Evolutionary conservation across 2,797 vertebrate species (phyloP), one percentile per base, ranked within the genome.

Genomic region (Ispidina picta): DNA sequence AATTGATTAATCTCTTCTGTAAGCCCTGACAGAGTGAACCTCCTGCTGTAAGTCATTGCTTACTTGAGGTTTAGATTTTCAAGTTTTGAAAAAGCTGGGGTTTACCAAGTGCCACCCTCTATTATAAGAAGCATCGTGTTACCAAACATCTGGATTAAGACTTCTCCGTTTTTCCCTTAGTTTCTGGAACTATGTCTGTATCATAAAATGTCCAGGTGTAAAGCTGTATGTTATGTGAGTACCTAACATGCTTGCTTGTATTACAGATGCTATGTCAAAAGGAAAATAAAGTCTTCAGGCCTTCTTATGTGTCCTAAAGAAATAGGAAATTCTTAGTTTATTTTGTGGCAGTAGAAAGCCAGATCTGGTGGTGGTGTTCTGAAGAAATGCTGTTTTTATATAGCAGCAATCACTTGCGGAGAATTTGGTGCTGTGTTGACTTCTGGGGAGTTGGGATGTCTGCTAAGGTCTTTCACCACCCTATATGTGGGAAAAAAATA

Each of bases 241-340:
- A 65, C 44, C 5, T 74, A 63, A 88, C 56, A 77, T 64, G 77
- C 79, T 95, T 1, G 43, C 74, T 89, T 92, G 48, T 83, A 52
- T 87, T 89, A 69, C 73, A 85, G 73, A 89, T 94, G 71, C 70
- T 89, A n/a, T 92, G 83, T 92, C 79, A 70, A 89, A 87, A 86
- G 79, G 74, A 65, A 93, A 91, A 91, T 93, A 90, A 89, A 91
- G 73, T 95, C 49, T 95, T 95, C 4, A 81, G 91, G 91, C 83
- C 63, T 56, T 60, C 59, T 79, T 81, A n/a, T 22, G 64, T 86
- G 80, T 94, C 64, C 83, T 84, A 86, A 92, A 90, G 71, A 84
- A 86, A 62, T 7, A 94, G 86, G 83, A 81, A 63, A 52, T 69
- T 66, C 80, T 78, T 87, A 85, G 39, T 87, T 89, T 78, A 20